phyloP scores from a whole-genome alignment of 2,113 vertebrate genomes.

The Fregata magnificens region DNA sequence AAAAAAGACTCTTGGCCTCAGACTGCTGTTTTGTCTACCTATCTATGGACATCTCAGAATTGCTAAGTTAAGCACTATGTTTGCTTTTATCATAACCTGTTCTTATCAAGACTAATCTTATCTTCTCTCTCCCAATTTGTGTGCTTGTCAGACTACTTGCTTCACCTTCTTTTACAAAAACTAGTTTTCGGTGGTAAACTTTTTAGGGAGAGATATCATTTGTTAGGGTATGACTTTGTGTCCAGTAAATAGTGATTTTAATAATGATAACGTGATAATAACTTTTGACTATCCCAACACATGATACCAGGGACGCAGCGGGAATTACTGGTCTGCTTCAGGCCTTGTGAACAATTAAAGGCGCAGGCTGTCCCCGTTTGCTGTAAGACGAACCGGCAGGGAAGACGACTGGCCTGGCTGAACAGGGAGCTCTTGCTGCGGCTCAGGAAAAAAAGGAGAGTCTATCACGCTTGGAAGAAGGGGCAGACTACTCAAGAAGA shows the following conservation, averaged over 20 bases:
- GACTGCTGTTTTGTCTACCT: neutral
- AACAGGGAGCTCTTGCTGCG: too few species aligned
- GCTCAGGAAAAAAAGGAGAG: too few species aligned
- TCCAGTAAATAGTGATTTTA: neutral
- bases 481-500: too few species aligned
- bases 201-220: neutral
- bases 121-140: neutral
- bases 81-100: conserved; percentile 31
- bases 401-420: too few species aligned
- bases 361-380: too few species aligned
- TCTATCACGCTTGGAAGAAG: too few species aligned
- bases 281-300: neutral
- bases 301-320: rapidly evolving
- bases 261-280: neutral
- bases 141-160: neutral
- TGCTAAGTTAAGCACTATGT: conserved; percentile 9
- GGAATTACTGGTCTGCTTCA: neutral
- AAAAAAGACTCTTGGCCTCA: neutral
- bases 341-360: neutral
- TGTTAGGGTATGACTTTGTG: neutral
- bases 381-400: too few species aligned
- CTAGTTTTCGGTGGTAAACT: neutral
- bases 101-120: conserved; percentile 16
- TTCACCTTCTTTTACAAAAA: conserved; percentile 17
- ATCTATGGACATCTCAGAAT: neutral